These are phyloP conservation scores for Eupsittula cactorum DNA, from an alignment of 2,113 vertebrate species.

Conservation along the genomic window DNA sequence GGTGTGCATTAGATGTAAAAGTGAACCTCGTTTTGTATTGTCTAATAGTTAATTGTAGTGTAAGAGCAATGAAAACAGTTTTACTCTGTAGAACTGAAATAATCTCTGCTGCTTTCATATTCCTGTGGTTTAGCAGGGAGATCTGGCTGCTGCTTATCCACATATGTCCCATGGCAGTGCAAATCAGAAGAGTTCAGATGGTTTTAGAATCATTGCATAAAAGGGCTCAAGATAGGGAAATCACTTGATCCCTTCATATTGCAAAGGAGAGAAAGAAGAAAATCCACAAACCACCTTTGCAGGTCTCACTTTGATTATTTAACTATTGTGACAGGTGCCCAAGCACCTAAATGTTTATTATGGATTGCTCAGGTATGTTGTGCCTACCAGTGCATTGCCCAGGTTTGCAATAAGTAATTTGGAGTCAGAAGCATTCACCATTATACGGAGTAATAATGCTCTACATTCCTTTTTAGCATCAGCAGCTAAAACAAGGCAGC, in stretches of 20 bases:
- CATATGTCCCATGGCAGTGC: background rate
- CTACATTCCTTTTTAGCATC: background rate
- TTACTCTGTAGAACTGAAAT: background rate
- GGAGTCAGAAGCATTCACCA: background rate
- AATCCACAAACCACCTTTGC: background rate
- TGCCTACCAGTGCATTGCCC: background rate
- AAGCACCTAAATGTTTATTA: background rate
- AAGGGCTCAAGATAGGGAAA: background rate
- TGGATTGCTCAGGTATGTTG: background rate
- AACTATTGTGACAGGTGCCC: background rate
- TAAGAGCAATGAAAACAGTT: background rate
- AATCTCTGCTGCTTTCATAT: background rate
- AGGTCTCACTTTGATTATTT: background rate
- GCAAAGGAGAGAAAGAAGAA: background rate
- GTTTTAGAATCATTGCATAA: background rate
- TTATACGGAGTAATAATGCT: background rate
- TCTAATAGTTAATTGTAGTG: background rate
- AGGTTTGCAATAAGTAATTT: background rate
- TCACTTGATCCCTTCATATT: background rate
- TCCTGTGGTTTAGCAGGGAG: background rate
- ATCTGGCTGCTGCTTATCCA: background rate
- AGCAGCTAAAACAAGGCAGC: background rate
- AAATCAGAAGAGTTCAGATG: background rate
- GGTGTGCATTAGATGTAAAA: background rate
- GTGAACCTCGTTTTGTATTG: background rate